A percentile compares a stretch with the other conserved stretches of the same genome.
These are phyloP conservation scores for Drosophila pectinifera DNA, from an alignment of 1,140 invertebrate genomes.

Conservation along the genomic window DNA sequence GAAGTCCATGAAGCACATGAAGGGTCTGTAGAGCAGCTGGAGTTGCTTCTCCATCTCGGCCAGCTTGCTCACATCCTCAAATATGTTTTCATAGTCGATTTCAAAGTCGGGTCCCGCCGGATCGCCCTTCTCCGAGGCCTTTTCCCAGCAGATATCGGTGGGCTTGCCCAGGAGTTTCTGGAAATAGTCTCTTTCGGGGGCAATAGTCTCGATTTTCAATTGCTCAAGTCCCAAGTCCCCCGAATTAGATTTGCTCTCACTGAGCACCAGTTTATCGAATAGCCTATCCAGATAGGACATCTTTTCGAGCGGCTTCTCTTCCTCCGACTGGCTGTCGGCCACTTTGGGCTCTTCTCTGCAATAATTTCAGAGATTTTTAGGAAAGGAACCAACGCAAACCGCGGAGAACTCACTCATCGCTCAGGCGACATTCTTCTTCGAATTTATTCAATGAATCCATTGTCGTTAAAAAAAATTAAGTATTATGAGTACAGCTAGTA, in stretches of 20 bases:
- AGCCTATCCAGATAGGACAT: not conserved
- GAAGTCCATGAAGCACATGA: conserved; percentile 52
- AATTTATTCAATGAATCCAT: not conserved
- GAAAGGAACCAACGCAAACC: not conserved
- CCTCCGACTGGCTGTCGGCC: not conserved
- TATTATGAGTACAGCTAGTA: not conserved
- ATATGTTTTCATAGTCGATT: conserved; percentile 54
- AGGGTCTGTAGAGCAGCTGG: conserved; percentile 58
- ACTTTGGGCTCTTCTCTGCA: not conserved
- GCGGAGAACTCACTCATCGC: not conserved
- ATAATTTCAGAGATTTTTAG: not conserved
- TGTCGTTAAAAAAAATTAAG: not conserved
- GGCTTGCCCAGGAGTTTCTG: not conserved
- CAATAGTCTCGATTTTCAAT: not conserved
- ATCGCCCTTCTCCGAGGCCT: not conserved
- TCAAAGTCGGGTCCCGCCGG: conserved; percentile 27
- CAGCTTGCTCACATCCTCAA: conserved; percentile 39
- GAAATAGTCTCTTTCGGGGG: not conserved
- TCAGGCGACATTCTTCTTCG: not conserved
- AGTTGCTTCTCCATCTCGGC: conserved; percentile 46
- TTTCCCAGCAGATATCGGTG: conserved; percentile 11
- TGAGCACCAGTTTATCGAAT: not conserved
- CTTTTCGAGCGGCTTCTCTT: not conserved
- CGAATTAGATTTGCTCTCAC: not conserved
- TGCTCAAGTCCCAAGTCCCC: not conserved